Evolutionary conservation across 2,888 invertebrate species (phyloP), one percentile per base, ranked within the genome.

Genomic region (Drosophila longiperda): DNA sequence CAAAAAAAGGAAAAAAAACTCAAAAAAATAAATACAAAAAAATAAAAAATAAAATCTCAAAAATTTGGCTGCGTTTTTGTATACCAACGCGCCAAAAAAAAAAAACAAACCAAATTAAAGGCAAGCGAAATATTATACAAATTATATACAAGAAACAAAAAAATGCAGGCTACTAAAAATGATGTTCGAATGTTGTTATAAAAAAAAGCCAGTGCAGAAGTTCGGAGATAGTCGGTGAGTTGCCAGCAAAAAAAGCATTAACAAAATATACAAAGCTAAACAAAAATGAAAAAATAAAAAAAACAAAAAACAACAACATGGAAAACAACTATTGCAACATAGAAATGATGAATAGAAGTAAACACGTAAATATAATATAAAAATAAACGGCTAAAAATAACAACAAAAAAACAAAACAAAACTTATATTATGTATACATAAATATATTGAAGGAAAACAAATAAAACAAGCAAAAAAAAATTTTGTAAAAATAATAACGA

Each of bases 361-460:
- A 69, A 81, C 77, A 74, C 65, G 74, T 75, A 83, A 89, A 83
- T 82, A 76, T 78, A 75, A 69, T 61, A 71, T 50, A 76, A 78
- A 71, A 78, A 69, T 54, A 74, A 78, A 78, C 49, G 62, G 52
- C 73, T 80, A 78, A 79, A 65, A 67, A 62, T 63, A 87, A 77
- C 29, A 74, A 75, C 0, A 7, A 65, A 62, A 63, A 87, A 78
- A 82, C 0, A 15, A 65, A 62, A 63, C 84, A 78, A 80, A 82
- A 84, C 80, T 86, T 86, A 86, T 87, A 89, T 89, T 87, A 88
- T 83, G 90, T 89, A 89, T 87, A 89, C 85, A 87, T 89, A 87
- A 88, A 89, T 85, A 88, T 90, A 88, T 88, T 88, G 83, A 90
- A 90, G 70, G 84, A 90, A 86, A 86, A 86, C 88, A 86, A 86